Conservation (phyloP, 2,888 invertebrate genomes). For the Diachrysia chrysitis region DNA sequence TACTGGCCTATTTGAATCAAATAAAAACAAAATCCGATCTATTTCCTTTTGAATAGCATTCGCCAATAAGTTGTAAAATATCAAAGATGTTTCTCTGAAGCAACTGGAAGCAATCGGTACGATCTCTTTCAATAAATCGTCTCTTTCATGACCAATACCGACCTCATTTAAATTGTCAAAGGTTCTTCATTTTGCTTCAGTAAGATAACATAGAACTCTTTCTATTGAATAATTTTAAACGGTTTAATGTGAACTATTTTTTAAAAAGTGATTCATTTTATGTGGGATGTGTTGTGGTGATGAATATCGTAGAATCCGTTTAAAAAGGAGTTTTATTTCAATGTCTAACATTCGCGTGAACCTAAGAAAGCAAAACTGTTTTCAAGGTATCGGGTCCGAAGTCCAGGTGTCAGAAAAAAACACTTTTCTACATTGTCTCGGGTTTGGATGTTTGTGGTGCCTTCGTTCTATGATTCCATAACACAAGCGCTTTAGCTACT, state of each 20-base stretch:
- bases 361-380: too few relatives aligned
- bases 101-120: conserved; percentile 1
- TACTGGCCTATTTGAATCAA: neutral
- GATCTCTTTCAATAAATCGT: conserved; percentile 26
- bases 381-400: too few relatives aligned
- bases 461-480: too few relatives aligned
- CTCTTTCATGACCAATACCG: conserved; percentile 8
- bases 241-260: neutral
- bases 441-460: too few relatives aligned
- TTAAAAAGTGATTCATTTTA: neutral
- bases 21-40: conserved; percentile 10
- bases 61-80: neutral
- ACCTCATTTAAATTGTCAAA: conserved; percentile 18
- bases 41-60: neutral
- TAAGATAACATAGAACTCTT: neutral
- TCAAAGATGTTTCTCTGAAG: neutral
- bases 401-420: too few relatives aligned
- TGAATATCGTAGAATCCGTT: too few relatives aligned
- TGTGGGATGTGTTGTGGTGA: neutral
- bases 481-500: too few relatives aligned
- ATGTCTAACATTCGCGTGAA: too few relatives aligned
- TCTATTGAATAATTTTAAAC: neutral
- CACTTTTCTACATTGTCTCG: too few relatives aligned
- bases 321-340: too few relatives aligned
- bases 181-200: conserved; percentile 5